Evolutionary conservation across 2,113 vertebrate species (phyloP).

Genomic region (Bucco capensis): DNA sequence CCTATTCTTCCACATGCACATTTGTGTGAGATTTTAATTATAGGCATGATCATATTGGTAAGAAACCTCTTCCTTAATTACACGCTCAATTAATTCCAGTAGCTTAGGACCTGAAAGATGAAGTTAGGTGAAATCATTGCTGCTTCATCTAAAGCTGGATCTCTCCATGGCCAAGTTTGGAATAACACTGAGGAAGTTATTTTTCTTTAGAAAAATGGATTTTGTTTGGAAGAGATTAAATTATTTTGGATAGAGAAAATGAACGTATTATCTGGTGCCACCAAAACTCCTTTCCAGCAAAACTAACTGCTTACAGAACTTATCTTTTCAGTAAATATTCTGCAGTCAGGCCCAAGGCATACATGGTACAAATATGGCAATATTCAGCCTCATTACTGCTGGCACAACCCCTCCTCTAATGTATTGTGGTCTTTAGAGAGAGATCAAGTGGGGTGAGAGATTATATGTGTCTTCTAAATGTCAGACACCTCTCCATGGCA

Average conservation of each 20-base stretch:
- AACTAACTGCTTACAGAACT: constrained; percentile 6
- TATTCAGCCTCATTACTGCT: neutral
- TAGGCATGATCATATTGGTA: constrained; percentile 43
- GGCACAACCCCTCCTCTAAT: neutral
- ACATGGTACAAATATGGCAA: neutral
- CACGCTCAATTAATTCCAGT: constrained; percentile 49
- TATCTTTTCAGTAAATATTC: constrained; percentile 13
- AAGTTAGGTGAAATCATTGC: constrained; percentile 47
- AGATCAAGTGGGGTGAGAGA: neutral
- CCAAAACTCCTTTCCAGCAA: constrained; percentile 5
- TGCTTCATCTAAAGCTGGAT: constrained; percentile 27
- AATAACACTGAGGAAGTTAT: neutral
- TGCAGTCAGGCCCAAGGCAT: neutral
- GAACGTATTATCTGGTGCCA: neutral
- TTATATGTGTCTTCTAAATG: neutral
- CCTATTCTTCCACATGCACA: constrained; percentile 15
- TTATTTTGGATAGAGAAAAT: constrained; percentile 23
- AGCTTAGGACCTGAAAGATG: neutral
- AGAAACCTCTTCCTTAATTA: constrained; percentile 62
- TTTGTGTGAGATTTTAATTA: constrained; percentile 64
- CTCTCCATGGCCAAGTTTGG: neutral
- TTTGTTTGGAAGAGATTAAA: constrained; percentile 43
- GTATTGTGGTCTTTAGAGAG: neutral
- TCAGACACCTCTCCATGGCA: neutral
- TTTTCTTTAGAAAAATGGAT: constrained; percentile 36